Evolutionary conservation across 2,113 vertebrate genomes (phyloP).

Genomic region (Narcine bancroftii): DNA sequence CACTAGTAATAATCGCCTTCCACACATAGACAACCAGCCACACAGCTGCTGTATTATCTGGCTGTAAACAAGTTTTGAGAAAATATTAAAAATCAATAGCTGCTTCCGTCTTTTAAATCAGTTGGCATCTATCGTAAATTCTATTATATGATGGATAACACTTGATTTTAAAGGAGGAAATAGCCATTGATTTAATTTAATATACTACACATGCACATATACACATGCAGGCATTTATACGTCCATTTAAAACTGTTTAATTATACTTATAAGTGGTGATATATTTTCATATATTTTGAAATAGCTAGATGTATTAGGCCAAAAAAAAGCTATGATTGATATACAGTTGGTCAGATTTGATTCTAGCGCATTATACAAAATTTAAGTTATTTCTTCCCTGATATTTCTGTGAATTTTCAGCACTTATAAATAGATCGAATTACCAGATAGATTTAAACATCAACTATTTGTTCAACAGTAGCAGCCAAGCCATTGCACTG

Average conservation of each 20-base stretch:
- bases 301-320: neutral
- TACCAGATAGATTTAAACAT: neutral
- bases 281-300: neutral
- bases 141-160: slow-evolving; percentile 67
- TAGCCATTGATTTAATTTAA: slow-evolving; percentile 72
- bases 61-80: slow-evolving; percentile 76
- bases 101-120: slow-evolving; percentile 82
- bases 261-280: neutral
- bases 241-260: neutral
- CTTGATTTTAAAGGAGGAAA: slow-evolving; percentile 80
- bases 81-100: slow-evolving; percentile 91
- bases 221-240: neutral
- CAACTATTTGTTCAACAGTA: neutral
- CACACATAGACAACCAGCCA: slow-evolving; percentile 65
- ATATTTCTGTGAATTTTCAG: slow-evolving; percentile 9
- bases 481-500: neutral
- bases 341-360: neutral
- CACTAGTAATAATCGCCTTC: slow-evolving; percentile 70
- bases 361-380: no score
- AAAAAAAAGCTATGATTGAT: neutral
- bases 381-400: neutral
- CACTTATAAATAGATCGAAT: neutral
- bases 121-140: slow-evolving; percentile 70
- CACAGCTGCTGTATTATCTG: slow-evolving; percentile 69
- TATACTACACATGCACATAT: neutral